phyloP scores from a whole-genome alignment of 2,113 vertebrate species.

The Lanius collurio region DNA sequence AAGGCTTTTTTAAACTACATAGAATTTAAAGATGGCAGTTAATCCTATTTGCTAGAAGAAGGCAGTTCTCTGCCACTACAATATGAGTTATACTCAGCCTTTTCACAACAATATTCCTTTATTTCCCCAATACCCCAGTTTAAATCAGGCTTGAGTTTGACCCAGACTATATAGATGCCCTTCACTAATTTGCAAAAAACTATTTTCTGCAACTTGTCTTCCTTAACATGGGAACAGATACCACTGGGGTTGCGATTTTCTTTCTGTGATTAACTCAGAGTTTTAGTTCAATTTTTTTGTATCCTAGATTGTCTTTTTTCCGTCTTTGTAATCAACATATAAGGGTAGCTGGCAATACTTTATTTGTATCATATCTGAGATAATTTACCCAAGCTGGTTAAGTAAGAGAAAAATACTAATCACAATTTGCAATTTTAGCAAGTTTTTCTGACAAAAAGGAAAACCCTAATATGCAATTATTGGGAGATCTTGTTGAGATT shows the following conservation, averaged over 20 bases:
- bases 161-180: neutral
- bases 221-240: neutral
- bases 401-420: neutral
- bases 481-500: neutral
- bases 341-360: neutral
- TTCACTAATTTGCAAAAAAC: neutral
- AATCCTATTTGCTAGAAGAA: neutral
- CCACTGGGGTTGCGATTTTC: neutral
- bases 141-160: neutral
- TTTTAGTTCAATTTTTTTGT: neutral
- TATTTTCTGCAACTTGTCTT: neutral
- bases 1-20: neutral
- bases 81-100: neutral
- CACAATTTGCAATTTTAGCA: neutral
- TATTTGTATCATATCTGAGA: neutral
- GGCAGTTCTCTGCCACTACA: neutral
- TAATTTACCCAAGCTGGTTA: neutral
- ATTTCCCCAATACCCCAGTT: neutral
- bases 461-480: neutral
- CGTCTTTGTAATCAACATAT: neutral
- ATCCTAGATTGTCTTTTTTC: neutral
- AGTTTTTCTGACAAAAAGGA: neutral
- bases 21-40: slow-evolving; percentile 28
- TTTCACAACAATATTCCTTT: neutral
- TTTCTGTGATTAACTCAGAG: neutral